Evolutionary conservation across 2,888 invertebrate species (phyloP).

Genomic region (Brenthis hecate): DNA sequence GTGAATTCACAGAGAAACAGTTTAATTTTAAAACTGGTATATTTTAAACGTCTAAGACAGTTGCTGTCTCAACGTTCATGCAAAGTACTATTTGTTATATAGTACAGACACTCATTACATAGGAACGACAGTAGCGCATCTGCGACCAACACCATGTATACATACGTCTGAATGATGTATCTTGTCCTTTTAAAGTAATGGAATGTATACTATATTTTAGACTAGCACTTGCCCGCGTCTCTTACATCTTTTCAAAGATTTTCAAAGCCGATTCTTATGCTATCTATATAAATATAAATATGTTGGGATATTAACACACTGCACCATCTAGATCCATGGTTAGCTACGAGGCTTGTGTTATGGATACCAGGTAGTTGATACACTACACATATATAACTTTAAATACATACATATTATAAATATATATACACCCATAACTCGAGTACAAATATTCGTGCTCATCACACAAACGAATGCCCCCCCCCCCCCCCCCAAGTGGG

Average conservation of each 20-base stretch:
- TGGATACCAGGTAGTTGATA: too few species aligned
- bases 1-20: background rate
- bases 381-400: too few species aligned
- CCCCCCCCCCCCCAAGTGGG: too few species aligned
- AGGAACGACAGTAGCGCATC: slow-evolving; percentile 16
- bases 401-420: too few species aligned
- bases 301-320: too few species aligned
- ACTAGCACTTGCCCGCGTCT: background rate
- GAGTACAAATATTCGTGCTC: too few species aligned
- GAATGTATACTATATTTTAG: slow-evolving; percentile 9
- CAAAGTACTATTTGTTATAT: slow-evolving; percentile 20
- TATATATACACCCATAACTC: too few species aligned
- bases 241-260: background rate
- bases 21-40: background rate
- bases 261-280: background rate
- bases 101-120: slow-evolving; percentile 20
- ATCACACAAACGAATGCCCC: too few species aligned
- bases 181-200: slow-evolving; percentile 20
- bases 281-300: too few species aligned
- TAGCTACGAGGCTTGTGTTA: too few species aligned
- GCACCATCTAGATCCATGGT: too few species aligned
- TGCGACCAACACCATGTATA: slow-evolving; percentile 5
- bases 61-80: background rate
- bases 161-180: slow-evolving; percentile 16
- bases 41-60: background rate